Evolutionary conservation across 2,888 invertebrate genomes (phyloP).

Genomic region (Rhynchonema sp.): DNA sequence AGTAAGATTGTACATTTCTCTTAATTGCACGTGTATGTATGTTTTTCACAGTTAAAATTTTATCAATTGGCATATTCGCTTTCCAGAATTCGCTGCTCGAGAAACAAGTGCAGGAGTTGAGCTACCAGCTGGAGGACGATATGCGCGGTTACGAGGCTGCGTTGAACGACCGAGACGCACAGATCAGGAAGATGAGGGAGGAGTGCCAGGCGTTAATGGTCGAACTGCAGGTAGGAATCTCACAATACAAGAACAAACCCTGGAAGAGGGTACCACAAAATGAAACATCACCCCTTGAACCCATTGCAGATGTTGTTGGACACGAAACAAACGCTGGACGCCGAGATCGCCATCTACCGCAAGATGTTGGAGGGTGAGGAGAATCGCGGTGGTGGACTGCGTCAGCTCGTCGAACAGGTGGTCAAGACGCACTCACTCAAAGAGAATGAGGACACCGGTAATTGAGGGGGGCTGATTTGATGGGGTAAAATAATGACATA

Average conservation of each 20-base stretch:
- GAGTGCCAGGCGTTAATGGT: conserved; percentile 32
- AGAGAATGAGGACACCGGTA: conserved; percentile 21
- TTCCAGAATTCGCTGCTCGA: conserved; percentile 34
- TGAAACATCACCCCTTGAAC: too few relatives aligned
- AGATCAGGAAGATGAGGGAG: conserved; percentile 28
- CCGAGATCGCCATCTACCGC: conserved; percentile 39
- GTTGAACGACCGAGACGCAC: conserved; percentile 26
- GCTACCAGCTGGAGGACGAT: conserved; percentile 34
- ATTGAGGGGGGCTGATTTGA: neutral
- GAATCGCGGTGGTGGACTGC: conserved; percentile 29
- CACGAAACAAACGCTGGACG: conserved; percentile 37
- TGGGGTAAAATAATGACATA: neutral
- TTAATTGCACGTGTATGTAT: too few relatives aligned
- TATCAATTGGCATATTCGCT: neutral
- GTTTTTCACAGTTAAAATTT: too few relatives aligned
- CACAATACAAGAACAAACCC: too few relatives aligned
- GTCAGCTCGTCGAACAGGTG: conserved; percentile 27
- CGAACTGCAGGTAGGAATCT: conserved; percentile 15
- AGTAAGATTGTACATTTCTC: conserved; percentile 29
- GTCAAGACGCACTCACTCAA: conserved; percentile 24
- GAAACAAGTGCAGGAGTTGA: conserved; percentile 33
- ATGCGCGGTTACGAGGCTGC: conserved; percentile 34
- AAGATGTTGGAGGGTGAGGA: conserved; percentile 39
- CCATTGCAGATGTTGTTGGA: conserved; percentile 31
- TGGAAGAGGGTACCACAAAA: too few relatives aligned